Conservation (phyloP, 2,797 vertebrate species). For the Adrianichthys oophorus region DNA sequence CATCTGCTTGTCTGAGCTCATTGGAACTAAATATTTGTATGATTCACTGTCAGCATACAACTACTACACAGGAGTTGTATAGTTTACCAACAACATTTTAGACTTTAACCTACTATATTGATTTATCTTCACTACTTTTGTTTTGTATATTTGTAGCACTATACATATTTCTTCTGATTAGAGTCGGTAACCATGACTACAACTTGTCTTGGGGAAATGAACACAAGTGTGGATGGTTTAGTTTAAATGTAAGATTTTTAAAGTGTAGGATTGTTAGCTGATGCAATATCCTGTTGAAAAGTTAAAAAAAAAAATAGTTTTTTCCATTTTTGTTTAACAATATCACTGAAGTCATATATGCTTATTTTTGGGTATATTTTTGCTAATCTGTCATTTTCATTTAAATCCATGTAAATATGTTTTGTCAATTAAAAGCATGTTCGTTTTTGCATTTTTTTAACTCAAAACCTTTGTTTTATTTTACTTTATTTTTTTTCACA, state of each 20-base stretch:
- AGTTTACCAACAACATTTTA: constrained; percentile 6
- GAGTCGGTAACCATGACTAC: constrained; percentile 30
- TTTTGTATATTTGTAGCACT: constrained; percentile 61
- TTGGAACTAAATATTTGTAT: no score
- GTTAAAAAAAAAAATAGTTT: constrained; percentile 42
- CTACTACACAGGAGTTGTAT: no score
- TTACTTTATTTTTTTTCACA: background rate
- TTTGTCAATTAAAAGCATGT: constrained; percentile 63
- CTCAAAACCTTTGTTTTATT: background rate
- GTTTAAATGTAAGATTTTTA: constrained; percentile 22
- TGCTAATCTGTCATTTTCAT: constrained; percentile 13
- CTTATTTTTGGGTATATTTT: constrained; percentile 18
- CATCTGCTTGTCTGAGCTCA: no score
- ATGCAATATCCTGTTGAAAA: constrained; percentile 24
- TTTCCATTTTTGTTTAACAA: constrained; percentile 2
- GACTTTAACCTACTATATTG: constrained; percentile 27
- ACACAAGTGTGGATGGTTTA: constrained; percentile 25
- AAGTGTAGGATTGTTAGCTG: constrained; percentile 1
- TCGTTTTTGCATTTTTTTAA: constrained; percentile 51
- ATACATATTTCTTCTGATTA: constrained; percentile 38
- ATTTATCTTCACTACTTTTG: constrained; percentile 42
- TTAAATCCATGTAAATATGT: constrained; percentile 57
- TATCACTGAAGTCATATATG: constrained; percentile 26
- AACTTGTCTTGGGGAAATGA: constrained; percentile 14
- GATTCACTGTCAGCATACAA: no score